These are phyloP conservation scores for Etheostoma spectabile DNA, from an alignment of 2,113 vertebrate genomes.

Conservation along the genomic window DNA sequence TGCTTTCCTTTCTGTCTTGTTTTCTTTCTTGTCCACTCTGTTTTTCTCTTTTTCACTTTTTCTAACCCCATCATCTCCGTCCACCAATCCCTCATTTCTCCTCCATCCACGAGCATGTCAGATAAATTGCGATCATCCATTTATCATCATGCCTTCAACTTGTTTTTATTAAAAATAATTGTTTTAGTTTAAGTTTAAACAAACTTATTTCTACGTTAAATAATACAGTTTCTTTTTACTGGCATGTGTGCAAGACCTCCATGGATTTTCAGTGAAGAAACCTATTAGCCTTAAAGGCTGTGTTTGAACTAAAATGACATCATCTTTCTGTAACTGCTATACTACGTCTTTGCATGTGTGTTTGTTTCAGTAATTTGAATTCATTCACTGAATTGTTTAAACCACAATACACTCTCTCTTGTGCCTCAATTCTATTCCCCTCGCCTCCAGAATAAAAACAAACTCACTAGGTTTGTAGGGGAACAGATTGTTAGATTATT, in stretches of 20 bases:
- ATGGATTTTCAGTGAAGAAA: background rate
- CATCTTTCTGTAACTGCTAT: background rate
- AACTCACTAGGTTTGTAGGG: background rate
- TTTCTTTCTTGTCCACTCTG: background rate
- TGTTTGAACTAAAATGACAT: background rate
- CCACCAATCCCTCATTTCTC: slow-evolving; percentile 26
- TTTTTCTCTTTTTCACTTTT: slow-evolving; percentile 18
- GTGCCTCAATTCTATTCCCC: background rate
- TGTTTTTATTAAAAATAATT: background rate
- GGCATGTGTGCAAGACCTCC: background rate
- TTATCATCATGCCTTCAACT: slow-evolving; percentile 23
- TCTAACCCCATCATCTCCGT: slow-evolving; percentile 19
- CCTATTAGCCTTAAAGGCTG: background rate
- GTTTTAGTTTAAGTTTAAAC: no score
- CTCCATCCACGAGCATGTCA: background rate
- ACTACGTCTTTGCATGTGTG: background rate
- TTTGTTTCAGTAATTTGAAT: background rate
- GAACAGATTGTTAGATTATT: slow-evolving; percentile 39
- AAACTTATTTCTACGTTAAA: background rate
- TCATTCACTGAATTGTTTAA: slow-evolving; percentile 12
- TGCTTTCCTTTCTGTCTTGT: background rate
- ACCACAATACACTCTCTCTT: background rate
- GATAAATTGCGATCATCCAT: slow-evolving; percentile 26
- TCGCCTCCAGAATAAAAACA: slow-evolving; percentile 11
- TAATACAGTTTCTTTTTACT: background rate